phyloP scores from a whole-genome alignment of 2,797 vertebrate genomes.

The Protonibea diacanthus region DNA sequence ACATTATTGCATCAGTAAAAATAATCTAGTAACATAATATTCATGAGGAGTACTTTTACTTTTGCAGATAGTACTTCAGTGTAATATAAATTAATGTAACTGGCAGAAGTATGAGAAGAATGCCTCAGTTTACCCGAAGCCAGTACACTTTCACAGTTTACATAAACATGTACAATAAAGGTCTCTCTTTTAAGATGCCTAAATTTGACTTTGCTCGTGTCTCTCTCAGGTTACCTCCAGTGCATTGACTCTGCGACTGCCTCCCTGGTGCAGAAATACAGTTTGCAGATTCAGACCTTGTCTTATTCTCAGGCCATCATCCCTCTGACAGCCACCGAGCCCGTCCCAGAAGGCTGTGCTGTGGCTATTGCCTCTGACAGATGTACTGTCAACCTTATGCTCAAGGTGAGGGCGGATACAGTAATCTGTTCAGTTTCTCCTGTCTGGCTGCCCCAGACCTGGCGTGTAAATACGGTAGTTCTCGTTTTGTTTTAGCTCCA shows the following conservation, averaged over 20 bases:
- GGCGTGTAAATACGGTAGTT: not conserved
- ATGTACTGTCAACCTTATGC: constrained; percentile 92
- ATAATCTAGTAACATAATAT: no score
- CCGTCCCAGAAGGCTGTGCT: constrained; percentile 89
- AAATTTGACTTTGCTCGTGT: constrained; percentile 4
- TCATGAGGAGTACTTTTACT: no score
- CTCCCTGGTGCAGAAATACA: constrained; percentile 82
- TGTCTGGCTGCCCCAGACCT: not conserved
- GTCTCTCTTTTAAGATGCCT: not conserved
- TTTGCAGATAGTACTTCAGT: no score
- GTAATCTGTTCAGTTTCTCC: not conserved
- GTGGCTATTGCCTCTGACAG: constrained; percentile 92
- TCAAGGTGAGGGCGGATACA: constrained; percentile 84
- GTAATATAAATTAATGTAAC: not conserved
- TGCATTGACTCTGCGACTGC: constrained; percentile 85
- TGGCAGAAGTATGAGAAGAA: not conserved
- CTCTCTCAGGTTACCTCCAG: constrained; percentile 88
- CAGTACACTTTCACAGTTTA: not conserved
- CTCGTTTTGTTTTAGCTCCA: not conserved
- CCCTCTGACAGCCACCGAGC: constrained; percentile 78
- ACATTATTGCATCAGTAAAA: no score
- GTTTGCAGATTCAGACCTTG: constrained; percentile 89
- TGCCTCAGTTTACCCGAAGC: not conserved
- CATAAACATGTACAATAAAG: not conserved
- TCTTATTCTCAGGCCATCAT: constrained; percentile 88